phyloP scores from a whole-genome alignment of 2,888 invertebrate genomes.

The Liodrosophila aerea region DNA sequence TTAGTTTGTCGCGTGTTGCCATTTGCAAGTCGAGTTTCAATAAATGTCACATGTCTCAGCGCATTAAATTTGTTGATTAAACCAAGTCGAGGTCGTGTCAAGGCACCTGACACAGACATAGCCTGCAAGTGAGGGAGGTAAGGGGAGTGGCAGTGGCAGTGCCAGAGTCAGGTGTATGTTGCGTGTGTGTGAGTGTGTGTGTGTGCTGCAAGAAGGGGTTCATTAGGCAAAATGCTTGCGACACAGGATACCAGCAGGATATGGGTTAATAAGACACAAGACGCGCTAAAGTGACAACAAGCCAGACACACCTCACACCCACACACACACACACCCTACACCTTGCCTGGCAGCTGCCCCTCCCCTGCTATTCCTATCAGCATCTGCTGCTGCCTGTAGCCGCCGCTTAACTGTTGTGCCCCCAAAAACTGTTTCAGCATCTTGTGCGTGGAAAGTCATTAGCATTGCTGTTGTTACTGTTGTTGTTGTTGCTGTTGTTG shows the following conservation, averaged over 20 bases:
- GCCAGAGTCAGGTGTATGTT: constrained; percentile 13
- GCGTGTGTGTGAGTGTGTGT: too few relatives aligned
- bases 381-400: neutral
- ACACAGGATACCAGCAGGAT: constrained; percentile 57
- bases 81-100: constrained; percentile 39
- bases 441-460: constrained; percentile 68
- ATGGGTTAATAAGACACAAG: constrained; percentile 72
- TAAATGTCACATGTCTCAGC: constrained; percentile 69
- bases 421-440: constrained; percentile 40
- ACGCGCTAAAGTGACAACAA: constrained; percentile 54
- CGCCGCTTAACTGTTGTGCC: constrained; percentile 1
- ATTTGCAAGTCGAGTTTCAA: constrained; percentile 58
- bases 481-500: constrained; percentile 6
- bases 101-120: constrained; percentile 26
- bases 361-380: neutral
- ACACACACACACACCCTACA: neutral
- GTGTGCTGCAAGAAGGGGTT: constrained; percentile 55
- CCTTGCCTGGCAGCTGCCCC: neutral
- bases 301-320: neutral
- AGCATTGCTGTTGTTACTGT: constrained; percentile 30
- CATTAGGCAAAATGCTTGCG: constrained; percentile 61
- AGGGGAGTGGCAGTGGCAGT: neutral
- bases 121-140: neutral
- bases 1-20: constrained; percentile 39
- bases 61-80: constrained; percentile 68